Evolutionary conservation across 1,140 invertebrate genomes (phyloP).

Genomic region (Alviniconcha marisindica): DNA sequence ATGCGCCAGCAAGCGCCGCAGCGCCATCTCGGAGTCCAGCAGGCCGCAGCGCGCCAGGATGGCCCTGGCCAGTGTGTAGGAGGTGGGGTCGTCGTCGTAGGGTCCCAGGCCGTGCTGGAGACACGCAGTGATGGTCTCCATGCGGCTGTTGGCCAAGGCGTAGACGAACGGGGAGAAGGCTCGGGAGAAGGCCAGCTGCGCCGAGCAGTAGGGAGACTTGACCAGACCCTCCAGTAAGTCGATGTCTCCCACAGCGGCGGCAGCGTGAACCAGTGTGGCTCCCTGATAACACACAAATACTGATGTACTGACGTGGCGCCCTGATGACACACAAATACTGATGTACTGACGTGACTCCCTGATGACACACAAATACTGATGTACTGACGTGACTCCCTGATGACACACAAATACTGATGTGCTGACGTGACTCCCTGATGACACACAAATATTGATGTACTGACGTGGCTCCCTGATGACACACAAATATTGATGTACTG

Average conservation of each 20-base stretch:
- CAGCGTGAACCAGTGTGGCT: constrained; percentile 19
- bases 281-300: too few relatives aligned
- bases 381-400: too few relatives aligned
- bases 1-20: background rate
- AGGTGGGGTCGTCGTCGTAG: constrained; percentile 18
- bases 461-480: too few relatives aligned
- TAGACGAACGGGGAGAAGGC: constrained; percentile 32
- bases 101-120: constrained; percentile 13
- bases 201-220: background rate
- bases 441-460: too few relatives aligned
- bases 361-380: too few relatives aligned
- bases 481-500: too few relatives aligned
- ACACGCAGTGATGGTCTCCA: constrained; percentile 10
- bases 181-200: background rate
- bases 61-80: background rate
- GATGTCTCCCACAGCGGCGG: background rate
- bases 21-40: background rate
- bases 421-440: too few relatives aligned
- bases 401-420: too few relatives aligned
- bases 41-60: background rate
- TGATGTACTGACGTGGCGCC: too few relatives aligned
- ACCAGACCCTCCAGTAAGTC: constrained; percentile 8
- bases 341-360: too few relatives aligned
- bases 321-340: too few relatives aligned
- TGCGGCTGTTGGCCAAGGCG: constrained; percentile 24